Percentiles rank a stretch among this genome's conserved stretches.
Conservation (phyloP, 2,888 invertebrate species). For the Drosophila austrosaltans region DNA sequence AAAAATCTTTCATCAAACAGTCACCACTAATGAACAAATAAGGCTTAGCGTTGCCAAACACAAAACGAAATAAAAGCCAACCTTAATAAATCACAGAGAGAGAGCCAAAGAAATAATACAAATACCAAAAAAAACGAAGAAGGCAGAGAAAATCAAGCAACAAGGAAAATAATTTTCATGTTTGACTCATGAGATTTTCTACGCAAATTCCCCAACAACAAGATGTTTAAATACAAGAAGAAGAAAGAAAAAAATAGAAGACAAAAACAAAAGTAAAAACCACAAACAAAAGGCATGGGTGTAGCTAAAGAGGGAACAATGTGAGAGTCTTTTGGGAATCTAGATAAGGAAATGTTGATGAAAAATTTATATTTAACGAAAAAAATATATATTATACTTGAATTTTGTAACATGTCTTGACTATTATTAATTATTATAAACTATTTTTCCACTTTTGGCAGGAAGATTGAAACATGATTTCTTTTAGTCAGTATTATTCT, state of each 20-base stretch:
- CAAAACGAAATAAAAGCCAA: constrained; percentile 28
- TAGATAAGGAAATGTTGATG: neutral
- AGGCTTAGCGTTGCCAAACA: constrained; percentile 61
- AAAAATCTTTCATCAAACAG: constrained; percentile 23
- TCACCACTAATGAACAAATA: constrained; percentile 73
- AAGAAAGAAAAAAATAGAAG: constrained; percentile 14
- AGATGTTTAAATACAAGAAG: constrained; percentile 32
- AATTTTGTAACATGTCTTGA: no score
- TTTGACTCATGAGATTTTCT: constrained; percentile 77
- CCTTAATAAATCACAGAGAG: constrained; percentile 69
- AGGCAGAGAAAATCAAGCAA: neutral
- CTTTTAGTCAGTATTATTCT: no score
- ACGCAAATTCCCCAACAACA: constrained; percentile 60
- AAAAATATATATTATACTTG: no score
- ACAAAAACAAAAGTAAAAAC: constrained; percentile 7
- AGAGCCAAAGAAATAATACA: constrained; percentile 63
- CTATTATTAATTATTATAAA: no score
- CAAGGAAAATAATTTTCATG: constrained; percentile 56
- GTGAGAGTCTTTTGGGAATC: neutral
- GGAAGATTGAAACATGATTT: no score
- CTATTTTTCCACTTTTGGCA: no score
- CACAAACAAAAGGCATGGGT: neutral
- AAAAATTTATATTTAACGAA: no score
- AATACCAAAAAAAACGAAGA: constrained; percentile 59
- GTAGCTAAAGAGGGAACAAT: neutral